Evolutionary conservation across 2,797 vertebrate genomes (phyloP), one percentile per base, ranked within the genome.

Genomic region (Melanotaenia parkinsoni): DNA sequence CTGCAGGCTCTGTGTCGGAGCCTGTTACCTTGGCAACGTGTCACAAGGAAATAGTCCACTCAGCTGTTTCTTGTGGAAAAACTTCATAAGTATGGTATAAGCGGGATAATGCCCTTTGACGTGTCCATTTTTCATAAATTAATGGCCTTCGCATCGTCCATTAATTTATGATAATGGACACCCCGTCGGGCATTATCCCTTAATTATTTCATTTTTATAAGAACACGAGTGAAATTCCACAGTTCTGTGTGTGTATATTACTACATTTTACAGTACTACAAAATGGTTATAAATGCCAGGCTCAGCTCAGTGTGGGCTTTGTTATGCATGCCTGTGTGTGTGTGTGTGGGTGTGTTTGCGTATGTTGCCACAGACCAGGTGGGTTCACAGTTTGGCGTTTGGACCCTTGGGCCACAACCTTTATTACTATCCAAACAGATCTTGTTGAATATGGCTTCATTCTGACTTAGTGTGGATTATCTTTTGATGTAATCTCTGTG

Each of bases 301-400:
- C 72, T 84, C 79, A 71, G 64, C 80, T 63, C 76, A 71, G 80
- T 53, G 73, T 85, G 79, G 72, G 53, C 22, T 67, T 22, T 66
- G 30, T 51, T 75, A 45, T 82, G 3, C 11, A 53, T 66, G 32
- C 5, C 6, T 32, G 32, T 32, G 32, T 32, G 32, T 32, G 32
- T 32, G 32, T 32, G 32, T 6, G 50, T 63, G 13, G n/a, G 32
- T 32, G 32, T 32, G 65, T 58, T 28, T 61, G 59, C 35, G 35
- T 14, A 38, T 75, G 20, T 64, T 58, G 63, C 57, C 69, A 43
- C 66, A 79, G 67, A 58, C 56, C 37, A 30, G 26, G 53, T 53
- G 28, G 54, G 50, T 69, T 70, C 73, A 63, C 83, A 77, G 82
- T 65, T 53, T 74, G 72, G 33, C 45, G n/a, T 70, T 69, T 47